These are phyloP conservation scores for Macaca nemestrina DNA, from an alignment of 2,113 vertebrate species.

Conservation along the genomic window DNA sequence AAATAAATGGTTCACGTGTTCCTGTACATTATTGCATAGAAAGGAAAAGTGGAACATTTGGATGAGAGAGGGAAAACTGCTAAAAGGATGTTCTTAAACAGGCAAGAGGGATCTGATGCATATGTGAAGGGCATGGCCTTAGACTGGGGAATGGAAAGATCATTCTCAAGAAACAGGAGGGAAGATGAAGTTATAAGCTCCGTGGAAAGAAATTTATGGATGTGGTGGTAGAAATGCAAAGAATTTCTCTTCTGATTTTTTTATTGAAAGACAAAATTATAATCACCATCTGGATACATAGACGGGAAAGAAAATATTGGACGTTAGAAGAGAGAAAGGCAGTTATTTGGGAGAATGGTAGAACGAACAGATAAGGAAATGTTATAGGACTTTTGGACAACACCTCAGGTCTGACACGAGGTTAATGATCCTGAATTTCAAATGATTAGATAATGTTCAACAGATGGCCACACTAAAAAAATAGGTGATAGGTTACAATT, in stretches of 20 bases:
- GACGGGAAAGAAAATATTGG: neutral
- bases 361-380: neutral
- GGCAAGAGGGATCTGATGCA: neutral
- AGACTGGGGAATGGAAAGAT: neutral
- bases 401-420: neutral
- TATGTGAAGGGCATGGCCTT: neutral
- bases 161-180: neutral
- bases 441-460: neutral
- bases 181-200: neutral
- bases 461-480: neutral
- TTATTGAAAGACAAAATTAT: neutral
- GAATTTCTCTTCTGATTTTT: neutral
- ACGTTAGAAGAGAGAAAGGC: neutral
- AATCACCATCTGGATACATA: neutral
- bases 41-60: neutral
- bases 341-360: neutral
- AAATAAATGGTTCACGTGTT: neutral
- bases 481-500: neutral
- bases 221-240: neutral
- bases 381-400: neutral
- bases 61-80: neutral
- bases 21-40: neutral
- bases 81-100: neutral
- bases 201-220: neutral
- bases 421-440: neutral